Evolutionary conservation across 2,797 vertebrate species (phyloP).

Genomic region (Xenentodon cancila): DNA sequence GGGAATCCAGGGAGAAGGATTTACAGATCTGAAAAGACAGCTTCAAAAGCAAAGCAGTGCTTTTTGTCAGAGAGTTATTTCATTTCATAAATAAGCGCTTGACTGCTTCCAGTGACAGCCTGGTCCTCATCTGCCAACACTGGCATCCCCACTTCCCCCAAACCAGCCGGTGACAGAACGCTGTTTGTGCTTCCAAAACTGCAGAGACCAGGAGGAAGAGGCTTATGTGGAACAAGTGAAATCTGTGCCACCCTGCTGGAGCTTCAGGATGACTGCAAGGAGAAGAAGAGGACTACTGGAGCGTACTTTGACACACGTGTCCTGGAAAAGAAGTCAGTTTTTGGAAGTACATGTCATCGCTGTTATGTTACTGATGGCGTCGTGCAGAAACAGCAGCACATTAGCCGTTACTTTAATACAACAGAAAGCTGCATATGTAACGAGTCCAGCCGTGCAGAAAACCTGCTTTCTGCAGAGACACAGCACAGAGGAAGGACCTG

Average conservation of each 20-base stretch:
- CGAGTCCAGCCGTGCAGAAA: too few species aligned
- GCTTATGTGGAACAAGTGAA: constrained; percentile 57
- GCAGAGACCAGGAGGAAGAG: constrained; percentile 60
- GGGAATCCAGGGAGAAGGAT: constrained; percentile 60
- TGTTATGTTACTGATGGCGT: constrained; percentile 20
- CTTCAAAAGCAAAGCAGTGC: constrained; percentile 76
- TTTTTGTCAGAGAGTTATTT: constrained; percentile 83
- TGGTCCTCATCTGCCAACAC: constrained; percentile 71
- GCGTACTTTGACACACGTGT: constrained; percentile 27
- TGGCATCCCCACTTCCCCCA: constrained; percentile 1
- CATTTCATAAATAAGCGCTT: constrained; percentile 83
- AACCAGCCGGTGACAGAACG: constrained; percentile 69
- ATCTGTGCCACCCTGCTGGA: constrained; percentile 54
- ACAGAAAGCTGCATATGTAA: too few species aligned
- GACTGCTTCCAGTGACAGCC: constrained; percentile 79
- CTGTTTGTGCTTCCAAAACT: constrained; percentile 66
- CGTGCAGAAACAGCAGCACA: not conserved
- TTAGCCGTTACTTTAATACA: constrained; percentile 2
- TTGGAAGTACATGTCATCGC: constrained; percentile 29
- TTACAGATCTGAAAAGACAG: constrained; percentile 75
- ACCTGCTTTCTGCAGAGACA: too few species aligned
- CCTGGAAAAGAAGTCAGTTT: constrained; percentile 16
- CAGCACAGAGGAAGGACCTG: too few species aligned
- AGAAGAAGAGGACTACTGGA: constrained; percentile 38
- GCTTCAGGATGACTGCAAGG: constrained; percentile 51